Base-by-base conservation (phyloP, 2,888 invertebrate species). In the Pogonocherus hispidulus region DNA sequence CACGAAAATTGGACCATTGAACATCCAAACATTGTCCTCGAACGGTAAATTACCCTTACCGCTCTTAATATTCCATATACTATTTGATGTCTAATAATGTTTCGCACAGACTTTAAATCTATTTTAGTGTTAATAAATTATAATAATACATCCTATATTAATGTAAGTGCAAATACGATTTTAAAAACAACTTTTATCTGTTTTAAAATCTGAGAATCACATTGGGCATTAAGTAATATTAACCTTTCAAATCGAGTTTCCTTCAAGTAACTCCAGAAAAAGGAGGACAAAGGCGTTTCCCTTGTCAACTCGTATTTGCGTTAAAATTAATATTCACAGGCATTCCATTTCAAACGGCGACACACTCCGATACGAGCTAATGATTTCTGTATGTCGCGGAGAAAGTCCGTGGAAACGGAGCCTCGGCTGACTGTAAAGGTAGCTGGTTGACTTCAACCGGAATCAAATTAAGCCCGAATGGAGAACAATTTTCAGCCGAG, bases 401-500 rank as follows among this genome's bases (percentile, higher is more conserved):
- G 52, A 54, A 54, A 37, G 55, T 37, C 55, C 55, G 5, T 55
- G 37, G 35, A 37, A 37, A 20, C 37, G 18, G 55, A n/a, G 19
- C 20, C 19, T 18, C 20, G 55, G 27, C 14, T 20, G 37, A 14
- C 20, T 35, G 51, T 51, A 62, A 51, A 62, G 62, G 62, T 49
- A 62, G 51, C 37, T 37, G 62, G 49, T 49, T 51, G 64, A 55
- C 64, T 64, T 16, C 49, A 47, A 56, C 64, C 64, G 64, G 64
- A 64, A 64, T 64, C 64, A 55, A 64, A 64, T 64, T 64, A 64
- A 56, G 51, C 46, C 47, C 64, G 56, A 64, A 64, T 64, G 55
- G 64, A 56, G 64, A 64, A 64, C 64, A 64, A 64, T 64, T 64
- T 64, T 55, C 55, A 64, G 64, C 64, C 64, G 65, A 52, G 41